Evolutionary conservation across 2,113 vertebrate species (phyloP), one percentile per base, ranked within the genome.

Genomic region (Ondatra zibethicus): DNA sequence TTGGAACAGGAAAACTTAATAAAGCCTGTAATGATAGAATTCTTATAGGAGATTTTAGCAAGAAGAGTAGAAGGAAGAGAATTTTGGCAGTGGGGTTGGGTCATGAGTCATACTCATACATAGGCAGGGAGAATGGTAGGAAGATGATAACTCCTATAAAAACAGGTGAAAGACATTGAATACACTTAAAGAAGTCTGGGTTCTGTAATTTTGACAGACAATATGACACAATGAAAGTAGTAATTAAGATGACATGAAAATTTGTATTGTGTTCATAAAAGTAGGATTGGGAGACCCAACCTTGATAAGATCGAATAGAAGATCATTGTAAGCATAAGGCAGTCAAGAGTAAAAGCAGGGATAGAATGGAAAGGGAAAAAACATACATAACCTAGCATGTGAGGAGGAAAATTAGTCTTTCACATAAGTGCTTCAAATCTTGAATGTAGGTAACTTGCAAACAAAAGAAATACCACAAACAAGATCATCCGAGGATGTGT

Each of bases 11-110:
- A 89, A 92, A 91, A 39, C 65, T 58, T 45, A 68, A 58, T 90
- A 19, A 87, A 39, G 27, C 36, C 89, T 65, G 31, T 61, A 82
- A 85, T 92, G n/a, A 81, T 63, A 86, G 50, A 17, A 66, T 47
- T 36, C 75, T 65, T 87, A 47, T 45, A 88, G 66, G 45, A 81
- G 31, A 70, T 91, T 91, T 92, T 82, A 96, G 47, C 76, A 93
- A 89, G 23, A 97, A 68, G 27, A 93, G 13, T 3, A 76, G 25
- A 88, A 91, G 66, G 63, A 6, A 88, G 33, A 81, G 42, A 86
- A 73, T 89, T 80, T 87, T 81, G 61, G 31, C 45, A 58, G 17
- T 36, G 47, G 47, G 63, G 23, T 7, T 47, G 47, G 55, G 27
- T 10, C 72, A 31, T 47, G 42, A 50, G 27, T 10, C 72, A 31